Evolutionary conservation across 2,888 invertebrate genomes (phyloP).

Genomic region (Hypsopygia costalis): DNA sequence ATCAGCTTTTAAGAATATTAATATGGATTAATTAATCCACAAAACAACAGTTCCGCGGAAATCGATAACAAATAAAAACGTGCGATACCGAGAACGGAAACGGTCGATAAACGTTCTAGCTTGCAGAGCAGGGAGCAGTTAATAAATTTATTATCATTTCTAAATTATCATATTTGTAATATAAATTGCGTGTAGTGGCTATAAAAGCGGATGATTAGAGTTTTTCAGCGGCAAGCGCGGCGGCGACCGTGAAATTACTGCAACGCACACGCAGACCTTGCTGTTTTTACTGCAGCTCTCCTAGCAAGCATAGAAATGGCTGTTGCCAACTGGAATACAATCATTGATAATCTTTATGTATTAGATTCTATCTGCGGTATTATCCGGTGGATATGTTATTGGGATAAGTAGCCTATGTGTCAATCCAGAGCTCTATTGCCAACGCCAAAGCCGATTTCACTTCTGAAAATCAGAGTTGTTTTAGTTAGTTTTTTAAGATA

Average conservation of each 20-base stretch:
- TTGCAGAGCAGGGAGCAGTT: slow-evolving; percentile 33
- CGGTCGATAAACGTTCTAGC: slow-evolving; percentile 58
- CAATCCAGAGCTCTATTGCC: too few species aligned
- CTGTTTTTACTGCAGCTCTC: slow-evolving; percentile 6
- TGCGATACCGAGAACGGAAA: slow-evolving; percentile 57
- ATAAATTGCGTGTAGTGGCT: slow-evolving; percentile 45
- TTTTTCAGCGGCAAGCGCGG: slow-evolving; percentile 51
- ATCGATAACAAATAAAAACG: slow-evolving; percentile 47
- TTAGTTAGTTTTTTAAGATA: too few species aligned
- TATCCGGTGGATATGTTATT: too few species aligned
- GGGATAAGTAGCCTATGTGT: too few species aligned
- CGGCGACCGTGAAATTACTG: slow-evolving; percentile 63
- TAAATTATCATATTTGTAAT: slow-evolving; percentile 61
- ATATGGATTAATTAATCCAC: slow-evolving; percentile 32
- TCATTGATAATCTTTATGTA: not conserved
- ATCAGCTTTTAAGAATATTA: slow-evolving; percentile 32
- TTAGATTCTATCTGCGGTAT: too few species aligned
- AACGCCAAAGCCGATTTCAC: too few species aligned
- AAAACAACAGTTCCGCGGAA: slow-evolving; percentile 49
- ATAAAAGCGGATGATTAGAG: slow-evolving; percentile 50
- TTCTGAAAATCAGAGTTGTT: too few species aligned
- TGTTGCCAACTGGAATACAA: slow-evolving; percentile 12
- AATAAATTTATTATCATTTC: slow-evolving; percentile 56
- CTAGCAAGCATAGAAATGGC: not conserved
- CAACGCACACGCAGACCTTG: slow-evolving; percentile 25